Evolutionary conservation across 2,113 vertebrate genomes (phyloP), one percentile per base, ranked within the genome.

Genomic region (Nasalis larvatus): DNA sequence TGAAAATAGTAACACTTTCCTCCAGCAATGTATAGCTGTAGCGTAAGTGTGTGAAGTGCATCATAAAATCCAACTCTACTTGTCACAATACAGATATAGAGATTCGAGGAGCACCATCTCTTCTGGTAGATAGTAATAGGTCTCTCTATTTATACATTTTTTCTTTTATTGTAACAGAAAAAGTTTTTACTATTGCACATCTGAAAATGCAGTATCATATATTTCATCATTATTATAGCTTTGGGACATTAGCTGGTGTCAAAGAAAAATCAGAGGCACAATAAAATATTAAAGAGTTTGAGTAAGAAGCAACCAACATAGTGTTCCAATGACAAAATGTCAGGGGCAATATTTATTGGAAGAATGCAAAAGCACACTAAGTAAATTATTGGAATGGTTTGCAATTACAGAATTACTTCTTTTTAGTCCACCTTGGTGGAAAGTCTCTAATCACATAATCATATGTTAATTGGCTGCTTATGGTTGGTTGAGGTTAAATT

Each of bases 81-180:
- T 78, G 21, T 17, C 6, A 40, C 6, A 54, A 37, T 18, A 52
- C 0, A 66, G 37, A 66, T 23, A 6, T 3, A 3, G 30, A 80
- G 40, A 80, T 58, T 25, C 49, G 87, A 80, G 13, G 18, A 82
- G 6, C 27, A 35, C 1, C 37, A 6, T 66, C 27, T 76, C 71
- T 1, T 49, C n/a, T 66, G 42, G 16, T n/a, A 80, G 25, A 66
- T 58, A 63, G 78, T 42, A 8, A 12, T 68, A 52, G 11, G 7
- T 63, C 32, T 78, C 17, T 91, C 8, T 56, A 76, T 68, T 73
- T 25, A 80, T 94, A n/a, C 10, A 32, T 45, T 23, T 92, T 82
- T 25, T 3, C 37, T 74, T 42, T 49, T 58, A 35, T 47, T 14
- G 14, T 58, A 7, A 86, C n/a, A 32, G 45, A 66, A 56, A 89